Evolutionary conservation across 2,888 invertebrate genomes (phyloP).

Genomic region (Cremastobaeus sp.): DNA sequence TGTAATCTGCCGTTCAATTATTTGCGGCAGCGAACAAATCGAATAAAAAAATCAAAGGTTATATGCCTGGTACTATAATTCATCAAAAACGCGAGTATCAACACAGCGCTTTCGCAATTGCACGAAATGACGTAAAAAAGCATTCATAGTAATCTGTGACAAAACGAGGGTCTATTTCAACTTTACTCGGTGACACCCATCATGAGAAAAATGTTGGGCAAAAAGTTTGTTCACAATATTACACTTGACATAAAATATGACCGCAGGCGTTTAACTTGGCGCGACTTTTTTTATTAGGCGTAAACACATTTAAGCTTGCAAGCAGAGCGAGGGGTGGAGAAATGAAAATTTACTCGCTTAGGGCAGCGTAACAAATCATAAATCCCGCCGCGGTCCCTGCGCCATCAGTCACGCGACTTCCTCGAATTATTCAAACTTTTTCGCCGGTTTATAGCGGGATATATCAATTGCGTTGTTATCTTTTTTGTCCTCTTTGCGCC

Average conservation of each 20-base stretch:
- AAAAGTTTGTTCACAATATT: constrained; percentile 33
- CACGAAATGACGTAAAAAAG: too few relatives aligned
- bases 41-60: too few relatives aligned
- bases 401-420: constrained; percentile 50
- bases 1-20: too few relatives aligned
- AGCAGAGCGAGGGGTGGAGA: constrained; percentile 26
- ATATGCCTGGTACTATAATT: too few relatives aligned
- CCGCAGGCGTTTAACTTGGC: constrained; percentile 39
- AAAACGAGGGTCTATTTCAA: constrained; percentile 1
- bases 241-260: constrained; percentile 44
- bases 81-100: too few relatives aligned
- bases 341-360: constrained; percentile 48
- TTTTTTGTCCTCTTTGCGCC: constrained; percentile 33
- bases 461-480: constrained; percentile 44
- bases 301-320: constrained; percentile 50
- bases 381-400: constrained; percentile 21
- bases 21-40: too few relatives aligned
- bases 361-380: constrained; percentile 35
- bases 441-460: constrained; percentile 44
- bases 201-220: constrained; percentile 4
- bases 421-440: constrained; percentile 53
- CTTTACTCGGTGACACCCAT: constrained; percentile 1
- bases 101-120: too few relatives aligned
- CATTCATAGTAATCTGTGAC: neutral
- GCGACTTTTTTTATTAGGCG: constrained; percentile 37